Evolutionary conservation across 2,888 invertebrate species (phyloP).

Genomic region (Crepidodera aurea): DNA sequence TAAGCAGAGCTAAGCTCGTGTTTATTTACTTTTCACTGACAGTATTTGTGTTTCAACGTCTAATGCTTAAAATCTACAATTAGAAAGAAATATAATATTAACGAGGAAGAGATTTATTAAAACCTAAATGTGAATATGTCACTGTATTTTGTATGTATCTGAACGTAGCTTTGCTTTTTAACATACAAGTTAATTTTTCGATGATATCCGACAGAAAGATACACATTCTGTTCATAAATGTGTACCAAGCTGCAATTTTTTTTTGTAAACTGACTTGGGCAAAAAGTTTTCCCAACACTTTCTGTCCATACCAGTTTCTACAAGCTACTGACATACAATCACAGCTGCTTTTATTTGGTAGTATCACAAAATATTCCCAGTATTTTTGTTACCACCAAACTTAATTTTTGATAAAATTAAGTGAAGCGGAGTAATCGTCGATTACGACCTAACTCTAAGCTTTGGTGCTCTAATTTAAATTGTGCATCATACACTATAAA

Average conservation of each 20-base stretch:
- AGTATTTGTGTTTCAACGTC: slow-evolving; percentile 35
- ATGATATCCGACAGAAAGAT: slow-evolving; percentile 39
- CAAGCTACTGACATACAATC: slow-evolving; percentile 58
- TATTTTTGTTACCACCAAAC: slow-evolving; percentile 62
- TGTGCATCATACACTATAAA: slow-evolving; percentile 33
- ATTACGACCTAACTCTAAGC: slow-evolving; percentile 21
- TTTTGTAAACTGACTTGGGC: slow-evolving; percentile 49
- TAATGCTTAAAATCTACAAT: slow-evolving; percentile 38
- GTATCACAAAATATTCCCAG: slow-evolving; percentile 63
- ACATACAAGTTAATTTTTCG: slow-evolving; percentile 44
- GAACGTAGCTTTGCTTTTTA: slow-evolving; percentile 44
- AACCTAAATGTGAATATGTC: slow-evolving; percentile 41
- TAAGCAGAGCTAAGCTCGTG: slow-evolving; percentile 53
- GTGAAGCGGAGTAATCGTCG: slow-evolving; percentile 43
- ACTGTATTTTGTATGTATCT: slow-evolving; percentile 48
- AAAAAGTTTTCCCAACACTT: slow-evolving; percentile 62
- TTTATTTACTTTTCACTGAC: slow-evolving; percentile 31
- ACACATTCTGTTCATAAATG: slow-evolving; percentile 31
- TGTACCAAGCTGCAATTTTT: slow-evolving; percentile 28
- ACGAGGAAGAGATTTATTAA: slow-evolving; percentile 25
- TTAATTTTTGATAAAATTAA: slow-evolving; percentile 53
- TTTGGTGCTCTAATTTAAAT: slow-evolving; percentile 35
- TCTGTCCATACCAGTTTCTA: slow-evolving; percentile 52
- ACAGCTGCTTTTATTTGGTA: slow-evolving; percentile 59
- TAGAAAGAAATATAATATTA: slow-evolving; percentile 25